Evolutionary conservation across 2,888 invertebrate genomes (phyloP).

Genomic region (Pammene fasciana): DNA sequence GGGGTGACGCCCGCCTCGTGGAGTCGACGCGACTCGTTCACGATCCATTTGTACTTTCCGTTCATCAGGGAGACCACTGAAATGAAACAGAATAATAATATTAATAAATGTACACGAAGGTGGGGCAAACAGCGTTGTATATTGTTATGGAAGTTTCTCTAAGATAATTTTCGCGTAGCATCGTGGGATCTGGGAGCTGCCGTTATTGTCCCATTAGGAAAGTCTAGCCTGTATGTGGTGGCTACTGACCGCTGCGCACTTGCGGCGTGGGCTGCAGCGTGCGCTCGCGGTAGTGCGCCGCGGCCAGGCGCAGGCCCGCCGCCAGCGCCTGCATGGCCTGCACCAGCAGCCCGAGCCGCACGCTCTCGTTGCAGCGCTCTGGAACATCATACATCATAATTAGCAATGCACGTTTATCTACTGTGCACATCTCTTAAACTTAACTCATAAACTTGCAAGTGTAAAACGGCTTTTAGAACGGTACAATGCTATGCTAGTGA

Average conservation of each 20-base stretch:
- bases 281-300: slow-evolving; percentile 91
- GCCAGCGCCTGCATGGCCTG: slow-evolving; percentile 96
- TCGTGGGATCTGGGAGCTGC: background rate
- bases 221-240: background rate
- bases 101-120: background rate
- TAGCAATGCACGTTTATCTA: background rate
- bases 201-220: no score
- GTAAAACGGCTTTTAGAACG: no score
- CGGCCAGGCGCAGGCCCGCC: slow-evolving; percentile 95
- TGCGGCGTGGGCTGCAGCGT: slow-evolving; percentile 95
- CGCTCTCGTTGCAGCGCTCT: slow-evolving; percentile 73
- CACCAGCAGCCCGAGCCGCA: slow-evolving; percentile 93
- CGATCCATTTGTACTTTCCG: slow-evolving; percentile 94
- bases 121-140: background rate
- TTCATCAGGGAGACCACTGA: slow-evolving; percentile 95
- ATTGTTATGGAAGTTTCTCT: no score
- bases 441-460: no score
- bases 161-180: background rate
- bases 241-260: slow-evolving; percentile 91
- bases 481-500: no score
- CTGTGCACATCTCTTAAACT: no score
- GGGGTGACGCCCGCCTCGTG: slow-evolving; percentile 91
- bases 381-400: slow-evolving; percentile 12
- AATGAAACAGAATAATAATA: slow-evolving; percentile 55
- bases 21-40: slow-evolving; percentile 93